Evolutionary conservation across 2,797 vertebrate genomes (phyloP).

Genomic region (Coendou prehensilis): DNA sequence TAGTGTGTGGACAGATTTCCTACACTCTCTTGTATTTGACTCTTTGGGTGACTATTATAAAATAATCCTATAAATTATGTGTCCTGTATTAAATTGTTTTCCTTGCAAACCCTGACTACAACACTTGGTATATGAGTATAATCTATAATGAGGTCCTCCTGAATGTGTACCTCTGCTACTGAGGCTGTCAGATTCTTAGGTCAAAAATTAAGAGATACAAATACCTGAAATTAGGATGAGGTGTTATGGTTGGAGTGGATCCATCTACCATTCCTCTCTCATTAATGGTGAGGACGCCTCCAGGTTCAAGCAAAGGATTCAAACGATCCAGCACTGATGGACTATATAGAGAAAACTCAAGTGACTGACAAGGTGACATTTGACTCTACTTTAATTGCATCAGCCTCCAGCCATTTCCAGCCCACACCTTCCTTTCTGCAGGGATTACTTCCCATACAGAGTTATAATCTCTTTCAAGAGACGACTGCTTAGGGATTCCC

Average conservation of each 20-base stretch:
- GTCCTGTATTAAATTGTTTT: no score
- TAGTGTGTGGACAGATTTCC: no score
- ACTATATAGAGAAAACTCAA: slow-evolving; percentile 87
- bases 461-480: not conserved
- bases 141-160: not conserved
- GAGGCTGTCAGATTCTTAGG: not conserved
- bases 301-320: slow-evolving; percentile 97
- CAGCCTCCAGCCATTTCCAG: not conserved
- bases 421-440: not conserved
- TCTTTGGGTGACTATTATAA: no score
- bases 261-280: slow-evolving; percentile 97
- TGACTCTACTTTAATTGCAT: not conserved
- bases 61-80: no score
- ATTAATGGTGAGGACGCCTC: slow-evolving; percentile 95
- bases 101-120: no score
- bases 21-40: no score
- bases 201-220: slow-evolving; percentile 43
- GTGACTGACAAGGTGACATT: not conserved
- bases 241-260: slow-evolving; percentile 92
- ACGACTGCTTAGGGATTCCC: not conserved
- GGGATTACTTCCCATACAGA: not conserved
- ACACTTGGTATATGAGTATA: not conserved
- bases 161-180: not conserved
- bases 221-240: slow-evolving; percentile 98
- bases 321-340: slow-evolving; percentile 98